phyloP scores from a whole-genome alignment of 2,888 invertebrate genomes.

The Eristalis intricaria region DNA sequence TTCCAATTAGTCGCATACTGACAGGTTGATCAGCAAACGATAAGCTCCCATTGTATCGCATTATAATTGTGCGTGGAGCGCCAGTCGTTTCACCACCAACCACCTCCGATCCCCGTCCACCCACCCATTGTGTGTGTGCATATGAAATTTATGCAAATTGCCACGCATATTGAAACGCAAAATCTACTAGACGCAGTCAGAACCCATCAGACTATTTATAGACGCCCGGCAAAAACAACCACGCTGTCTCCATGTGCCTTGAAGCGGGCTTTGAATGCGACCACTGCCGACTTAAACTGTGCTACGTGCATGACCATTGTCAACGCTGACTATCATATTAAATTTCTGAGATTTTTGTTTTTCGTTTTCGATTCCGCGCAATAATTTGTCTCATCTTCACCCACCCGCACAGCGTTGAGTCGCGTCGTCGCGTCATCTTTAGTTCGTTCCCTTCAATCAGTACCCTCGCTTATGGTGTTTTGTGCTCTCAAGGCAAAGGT shows the following conservation, averaged over 20 bases:
- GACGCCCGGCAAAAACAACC: slow-evolving; percentile 31
- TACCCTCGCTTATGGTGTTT: neutral
- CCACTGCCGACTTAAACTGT: neutral
- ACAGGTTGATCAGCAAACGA: slow-evolving; percentile 70
- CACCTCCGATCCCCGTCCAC: neutral
- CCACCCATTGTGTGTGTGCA: slow-evolving; percentile 21
- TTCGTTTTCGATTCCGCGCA: slow-evolving; percentile 1
- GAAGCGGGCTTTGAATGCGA: slow-evolving; percentile 33
- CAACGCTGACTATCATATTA: slow-evolving; percentile 34
- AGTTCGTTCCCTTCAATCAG: neutral
- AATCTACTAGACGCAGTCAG: slow-evolving; percentile 32
- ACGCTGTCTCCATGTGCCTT: slow-evolving; percentile 12
- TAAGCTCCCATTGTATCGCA: slow-evolving; percentile 59
- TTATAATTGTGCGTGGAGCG: slow-evolving; percentile 6
- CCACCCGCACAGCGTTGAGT: neutral
- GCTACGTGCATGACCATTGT: neutral
- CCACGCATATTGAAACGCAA: slow-evolving; percentile 58
- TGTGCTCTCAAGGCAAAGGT: neutral
- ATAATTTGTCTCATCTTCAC: slow-evolving; percentile 17
- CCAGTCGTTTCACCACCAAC: slow-evolving; percentile 25
- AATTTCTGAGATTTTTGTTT: slow-evolving; percentile 12
- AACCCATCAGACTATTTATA: slow-evolving; percentile 61
- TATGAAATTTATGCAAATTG: slow-evolving; percentile 66
- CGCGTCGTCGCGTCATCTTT: neutral
- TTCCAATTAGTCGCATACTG: slow-evolving; percentile 70